These are phyloP conservation scores for Lethocerus indicus DNA, from an alignment of 1,140 invertebrate species.

Conservation along the genomic window DNA sequence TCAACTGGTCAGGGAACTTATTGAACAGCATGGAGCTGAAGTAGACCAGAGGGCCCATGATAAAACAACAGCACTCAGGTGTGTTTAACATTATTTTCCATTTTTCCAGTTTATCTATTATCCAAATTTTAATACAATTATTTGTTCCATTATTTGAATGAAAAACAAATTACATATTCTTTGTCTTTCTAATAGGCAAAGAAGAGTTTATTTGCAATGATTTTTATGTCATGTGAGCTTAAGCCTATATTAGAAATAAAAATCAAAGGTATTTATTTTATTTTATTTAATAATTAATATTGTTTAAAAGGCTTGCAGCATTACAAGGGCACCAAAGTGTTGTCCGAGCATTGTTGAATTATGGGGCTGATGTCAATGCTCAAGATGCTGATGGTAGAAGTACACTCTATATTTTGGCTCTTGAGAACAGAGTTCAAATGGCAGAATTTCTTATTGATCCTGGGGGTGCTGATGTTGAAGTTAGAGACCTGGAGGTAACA, in stretches of 20 bases:
- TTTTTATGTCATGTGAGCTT: no score
- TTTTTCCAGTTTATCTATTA: no score
- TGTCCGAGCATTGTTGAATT: constrained; percentile 48
- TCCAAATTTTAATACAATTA: no score
- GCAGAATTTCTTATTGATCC: constrained; percentile 62
- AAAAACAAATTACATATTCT: no score
- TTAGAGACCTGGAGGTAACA: constrained; percentile 60
- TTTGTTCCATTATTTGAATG: no score
- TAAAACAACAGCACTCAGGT: constrained; percentile 83
- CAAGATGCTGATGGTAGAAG: constrained; percentile 84
- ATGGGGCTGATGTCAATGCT: constrained; percentile 74
- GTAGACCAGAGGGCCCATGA: constrained; percentile 84
- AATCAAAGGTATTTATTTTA: no score
- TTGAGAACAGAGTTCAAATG: constrained; percentile 78
- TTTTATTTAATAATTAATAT: no score
- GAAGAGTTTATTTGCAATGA: no score
- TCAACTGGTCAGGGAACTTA: constrained; percentile 44
- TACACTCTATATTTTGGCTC: constrained; percentile 76
- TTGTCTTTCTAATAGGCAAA: no score
- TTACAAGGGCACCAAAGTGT: constrained; percentile 74
- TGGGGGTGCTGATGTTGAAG: constrained; percentile 66
- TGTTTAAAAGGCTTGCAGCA: constrained; percentile 47
- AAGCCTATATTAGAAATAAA: no score
- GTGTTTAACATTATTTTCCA: no score
- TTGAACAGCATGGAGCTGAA: constrained; percentile 56